These are phyloP conservation scores for Nannospalax galili DNA, from an alignment of 2,113 vertebrate species.

Conservation along the genomic window DNA sequence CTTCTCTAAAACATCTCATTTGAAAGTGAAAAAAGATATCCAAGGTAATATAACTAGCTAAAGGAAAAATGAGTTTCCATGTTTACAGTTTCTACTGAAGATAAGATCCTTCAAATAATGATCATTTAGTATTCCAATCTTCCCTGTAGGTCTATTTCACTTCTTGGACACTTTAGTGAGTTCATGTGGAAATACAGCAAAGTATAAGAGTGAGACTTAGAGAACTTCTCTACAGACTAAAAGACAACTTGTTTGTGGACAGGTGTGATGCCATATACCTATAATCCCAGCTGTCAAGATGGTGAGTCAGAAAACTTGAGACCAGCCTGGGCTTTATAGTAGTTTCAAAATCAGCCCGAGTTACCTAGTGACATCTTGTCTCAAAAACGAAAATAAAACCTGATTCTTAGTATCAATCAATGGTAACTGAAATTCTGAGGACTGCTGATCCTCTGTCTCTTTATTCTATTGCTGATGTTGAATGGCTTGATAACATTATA, in stretches of 20 bases:
- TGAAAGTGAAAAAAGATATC: constrained; percentile 5
- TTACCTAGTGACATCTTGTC: neutral
- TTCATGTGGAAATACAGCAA: neutral
- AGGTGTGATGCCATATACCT: neutral
- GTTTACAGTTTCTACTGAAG: neutral
- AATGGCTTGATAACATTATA: neutral
- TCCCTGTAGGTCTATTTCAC: neutral
- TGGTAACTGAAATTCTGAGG: neutral
- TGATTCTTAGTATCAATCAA: neutral
- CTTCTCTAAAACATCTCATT: neutral
- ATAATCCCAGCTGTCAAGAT: neutral
- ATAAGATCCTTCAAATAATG: neutral
- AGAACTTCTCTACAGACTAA: constrained; percentile 27
- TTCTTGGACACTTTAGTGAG: neutral
- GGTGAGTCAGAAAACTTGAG: neutral
- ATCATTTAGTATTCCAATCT: neutral
- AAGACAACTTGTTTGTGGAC: neutral
- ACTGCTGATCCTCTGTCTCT: neutral
- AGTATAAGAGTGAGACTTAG: neutral
- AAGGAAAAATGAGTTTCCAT: neutral
- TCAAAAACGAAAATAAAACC: neutral
- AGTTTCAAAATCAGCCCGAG: neutral
- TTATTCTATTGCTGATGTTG: neutral
- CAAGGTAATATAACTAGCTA: neutral
- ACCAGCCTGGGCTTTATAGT: neutral